Conservation (phyloP, 2,888 invertebrate genomes). For the Sarcophaga subvicina region DNA sequence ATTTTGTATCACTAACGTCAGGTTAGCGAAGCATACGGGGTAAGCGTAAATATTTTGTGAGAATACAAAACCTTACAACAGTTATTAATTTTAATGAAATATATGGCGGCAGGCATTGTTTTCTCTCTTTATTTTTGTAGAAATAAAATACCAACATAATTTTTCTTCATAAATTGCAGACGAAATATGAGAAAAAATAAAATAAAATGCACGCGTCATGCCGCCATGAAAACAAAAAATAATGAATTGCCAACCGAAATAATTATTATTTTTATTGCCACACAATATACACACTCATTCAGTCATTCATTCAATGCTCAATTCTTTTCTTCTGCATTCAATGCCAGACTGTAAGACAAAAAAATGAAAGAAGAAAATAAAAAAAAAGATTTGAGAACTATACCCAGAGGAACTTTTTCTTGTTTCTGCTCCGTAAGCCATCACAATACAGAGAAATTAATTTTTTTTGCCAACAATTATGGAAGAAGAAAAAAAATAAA, state of each 20-base stretch:
- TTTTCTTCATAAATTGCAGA: slow-evolving; percentile 35
- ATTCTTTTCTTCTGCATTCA: slow-evolving; percentile 15
- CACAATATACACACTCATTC: neutral
- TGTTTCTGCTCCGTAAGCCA: neutral
- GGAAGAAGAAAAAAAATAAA: slow-evolving; percentile 7
- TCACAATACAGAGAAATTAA: slow-evolving; percentile 9
- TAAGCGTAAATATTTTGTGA: too few species aligned
- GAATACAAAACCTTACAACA: neutral
- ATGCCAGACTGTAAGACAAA: slow-evolving; percentile 19
- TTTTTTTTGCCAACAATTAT: slow-evolving; percentile 38
- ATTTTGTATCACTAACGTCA: too few species aligned
- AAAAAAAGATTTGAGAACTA: neutral
- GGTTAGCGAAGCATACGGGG: too few species aligned
- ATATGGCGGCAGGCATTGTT: slow-evolving; percentile 19
- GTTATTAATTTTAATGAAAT: slow-evolving; percentile 54
- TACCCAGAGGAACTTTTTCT: slow-evolving; percentile 8
- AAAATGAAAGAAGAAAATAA: neutral
- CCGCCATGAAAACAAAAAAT: neutral
- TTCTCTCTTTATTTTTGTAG: too few species aligned
- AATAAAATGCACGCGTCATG: neutral
- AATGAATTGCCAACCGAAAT: slow-evolving; percentile 6
- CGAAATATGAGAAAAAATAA: slow-evolving; percentile 2
- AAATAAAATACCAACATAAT: slow-evolving; percentile 22
- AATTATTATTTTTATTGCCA: slow-evolving; percentile 11
- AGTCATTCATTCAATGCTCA: slow-evolving; percentile 7